Evolutionary conservation across 2,888 invertebrate species (phyloP).

Genomic region (Gnatocerus cornutus): DNA sequence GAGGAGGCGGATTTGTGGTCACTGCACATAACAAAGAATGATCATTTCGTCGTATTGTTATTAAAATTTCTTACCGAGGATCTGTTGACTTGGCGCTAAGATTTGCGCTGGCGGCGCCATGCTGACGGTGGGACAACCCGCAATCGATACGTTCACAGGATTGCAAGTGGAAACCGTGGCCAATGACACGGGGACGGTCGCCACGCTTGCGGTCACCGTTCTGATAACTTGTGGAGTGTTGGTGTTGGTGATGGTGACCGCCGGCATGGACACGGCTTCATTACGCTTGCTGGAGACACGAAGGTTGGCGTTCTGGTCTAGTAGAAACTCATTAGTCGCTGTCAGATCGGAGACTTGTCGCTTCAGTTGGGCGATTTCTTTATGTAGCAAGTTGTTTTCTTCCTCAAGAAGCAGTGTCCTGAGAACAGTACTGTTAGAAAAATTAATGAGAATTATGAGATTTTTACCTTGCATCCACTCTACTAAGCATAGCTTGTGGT

Average conservation of each 20-base stretch:
- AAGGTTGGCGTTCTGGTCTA: slow-evolving; percentile 84
- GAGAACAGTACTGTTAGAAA: slow-evolving; percentile 7
- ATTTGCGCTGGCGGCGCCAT: slow-evolving; percentile 75
- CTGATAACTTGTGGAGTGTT: slow-evolving; percentile 71
- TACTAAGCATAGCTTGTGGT: slow-evolving; percentile 65
- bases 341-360: slow-evolving; percentile 81
- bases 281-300: slow-evolving; percentile 76
- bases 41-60: not conserved
- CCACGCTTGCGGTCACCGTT: slow-evolving; percentile 76
- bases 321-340: slow-evolving; percentile 84
- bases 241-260: slow-evolving; percentile 75
- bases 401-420: slow-evolving; percentile 76
- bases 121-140: slow-evolving; percentile 75
- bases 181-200: slow-evolving; percentile 77
- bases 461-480: slow-evolving; percentile 65
- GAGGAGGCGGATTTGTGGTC: slow-evolving; percentile 68
- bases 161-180: slow-evolving; percentile 75
- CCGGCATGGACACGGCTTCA: slow-evolving; percentile 75
- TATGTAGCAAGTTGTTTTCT: slow-evolving; percentile 79
- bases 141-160: slow-evolving; percentile 73
- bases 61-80: slow-evolving; percentile 63
- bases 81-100: slow-evolving; percentile 70
- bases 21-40: slow-evolving; percentile 60
- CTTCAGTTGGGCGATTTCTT: slow-evolving; percentile 81
- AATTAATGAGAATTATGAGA: not conserved